A percentile compares a stretch with the other conserved stretches of the same genome.
Evolutionary conservation across 2,113 vertebrate species (phyloP).

Genomic region (Centropus unirufus): DNA sequence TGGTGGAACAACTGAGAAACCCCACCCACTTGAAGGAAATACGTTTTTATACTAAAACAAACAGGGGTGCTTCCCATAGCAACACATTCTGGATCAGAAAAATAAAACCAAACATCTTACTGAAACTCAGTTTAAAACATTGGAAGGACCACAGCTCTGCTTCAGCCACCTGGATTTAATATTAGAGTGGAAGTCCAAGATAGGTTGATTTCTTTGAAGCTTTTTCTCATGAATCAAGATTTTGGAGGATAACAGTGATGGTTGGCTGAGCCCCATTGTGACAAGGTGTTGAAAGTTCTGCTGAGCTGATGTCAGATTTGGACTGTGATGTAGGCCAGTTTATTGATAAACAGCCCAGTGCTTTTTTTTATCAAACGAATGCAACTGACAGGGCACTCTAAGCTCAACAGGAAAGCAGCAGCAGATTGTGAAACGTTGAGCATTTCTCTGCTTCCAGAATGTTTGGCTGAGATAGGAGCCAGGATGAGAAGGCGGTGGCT

Average conservation of each 20-base stretch:
- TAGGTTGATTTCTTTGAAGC: background rate
- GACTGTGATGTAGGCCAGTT: background rate
- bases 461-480: conserved; percentile 55
- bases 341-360: conserved; percentile 40
- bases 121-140: background rate
- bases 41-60: background rate
- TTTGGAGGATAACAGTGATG: background rate
- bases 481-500: conserved; percentile 46
- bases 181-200: background rate
- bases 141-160: background rate
- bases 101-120: background rate
- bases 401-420: conserved; percentile 19
- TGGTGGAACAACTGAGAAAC: background rate
- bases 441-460: conserved; percentile 39
- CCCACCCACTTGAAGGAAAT: background rate
- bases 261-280: background rate
- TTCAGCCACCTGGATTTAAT: background rate
- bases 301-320: conserved; percentile 22
- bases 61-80: background rate
- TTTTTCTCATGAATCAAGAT: background rate
- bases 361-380: conserved; percentile 39
- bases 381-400: background rate
- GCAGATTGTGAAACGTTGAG: conserved; percentile 29
- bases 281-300: conserved; percentile 41
- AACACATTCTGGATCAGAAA: background rate